Evolutionary conservation across 2,113 vertebrate genomes (phyloP).

Genomic region (Equus przewalskii): DNA sequence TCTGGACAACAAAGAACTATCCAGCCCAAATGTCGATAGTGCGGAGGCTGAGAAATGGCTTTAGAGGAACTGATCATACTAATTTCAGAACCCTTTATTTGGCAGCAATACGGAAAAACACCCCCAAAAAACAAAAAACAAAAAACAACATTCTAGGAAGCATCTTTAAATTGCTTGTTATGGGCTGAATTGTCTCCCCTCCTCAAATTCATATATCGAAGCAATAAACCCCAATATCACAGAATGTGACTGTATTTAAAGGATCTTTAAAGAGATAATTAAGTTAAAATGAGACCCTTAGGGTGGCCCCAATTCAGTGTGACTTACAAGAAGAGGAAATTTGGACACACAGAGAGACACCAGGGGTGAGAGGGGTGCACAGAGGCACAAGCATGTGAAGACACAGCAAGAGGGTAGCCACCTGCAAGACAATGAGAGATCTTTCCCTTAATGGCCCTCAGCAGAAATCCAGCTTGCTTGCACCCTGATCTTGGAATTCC

Average conservation of each 20-base stretch:
- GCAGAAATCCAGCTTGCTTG: background rate
- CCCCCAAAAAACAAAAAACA: background rate
- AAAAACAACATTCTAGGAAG: background rate
- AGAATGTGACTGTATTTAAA: background rate
- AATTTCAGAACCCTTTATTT: background rate
- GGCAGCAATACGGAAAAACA: background rate
- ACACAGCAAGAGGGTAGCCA: background rate
- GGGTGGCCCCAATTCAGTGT: background rate
- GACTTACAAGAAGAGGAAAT: background rate
- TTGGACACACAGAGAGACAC: background rate
- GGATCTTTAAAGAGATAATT: background rate
- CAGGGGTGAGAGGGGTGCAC: background rate
- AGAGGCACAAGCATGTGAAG: background rate
- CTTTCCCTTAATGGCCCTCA: background rate
- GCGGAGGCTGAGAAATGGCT: background rate
- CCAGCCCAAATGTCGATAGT: fast-evolving
- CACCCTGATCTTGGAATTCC: background rate
- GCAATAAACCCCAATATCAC: background rate
- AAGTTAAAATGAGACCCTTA: background rate
- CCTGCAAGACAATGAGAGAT: background rate
- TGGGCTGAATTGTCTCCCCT: fast-evolving
- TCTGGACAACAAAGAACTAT: background rate
- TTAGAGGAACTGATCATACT: background rate
- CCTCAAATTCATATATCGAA: background rate
- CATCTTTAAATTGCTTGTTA: background rate